Conservation (phyloP, 1,140 invertebrate genomes). For the Drosophila equinoxialis region DNA sequence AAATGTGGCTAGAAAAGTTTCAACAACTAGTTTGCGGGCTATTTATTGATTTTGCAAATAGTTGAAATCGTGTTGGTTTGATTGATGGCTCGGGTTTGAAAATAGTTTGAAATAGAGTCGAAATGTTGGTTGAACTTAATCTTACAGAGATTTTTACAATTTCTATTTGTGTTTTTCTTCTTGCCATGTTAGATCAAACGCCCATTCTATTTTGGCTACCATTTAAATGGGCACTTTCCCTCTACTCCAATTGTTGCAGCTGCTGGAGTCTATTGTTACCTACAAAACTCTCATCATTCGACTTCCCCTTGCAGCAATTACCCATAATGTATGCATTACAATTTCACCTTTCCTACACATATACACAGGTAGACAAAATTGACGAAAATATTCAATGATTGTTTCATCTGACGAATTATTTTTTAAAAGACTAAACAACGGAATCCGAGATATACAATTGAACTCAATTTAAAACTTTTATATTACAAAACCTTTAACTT, state of each 20-base stretch:
- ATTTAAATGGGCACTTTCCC: slow-evolving; percentile 43
- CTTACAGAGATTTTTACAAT: too few species aligned
- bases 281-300: slow-evolving; percentile 26
- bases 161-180: too few species aligned
- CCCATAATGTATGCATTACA: slow-evolving; percentile 71
- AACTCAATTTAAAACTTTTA: too few species aligned
- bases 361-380: too few species aligned
- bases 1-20: slow-evolving; percentile 52
- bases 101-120: not conserved
- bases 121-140: not conserved
- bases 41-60: slow-evolving; percentile 78
- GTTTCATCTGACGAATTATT: too few species aligned
- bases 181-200: too few species aligned
- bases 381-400: too few species aligned
- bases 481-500: too few species aligned
- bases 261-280: slow-evolving; percentile 43
- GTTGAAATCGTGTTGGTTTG: slow-evolving; percentile 59
- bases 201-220: slow-evolving; percentile 7
- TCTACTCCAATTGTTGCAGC: slow-evolving; percentile 25
- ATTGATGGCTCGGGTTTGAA: slow-evolving; percentile 65
- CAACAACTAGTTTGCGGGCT: slow-evolving; percentile 64
- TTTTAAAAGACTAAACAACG: too few species aligned
- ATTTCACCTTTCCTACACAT: slow-evolving; percentile 7
- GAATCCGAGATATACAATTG: too few species aligned
- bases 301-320: slow-evolving; percentile 55